phyloP scores from a whole-genome alignment of 2,113 vertebrate species.

The Apistogramma diplotaenia region DNA sequence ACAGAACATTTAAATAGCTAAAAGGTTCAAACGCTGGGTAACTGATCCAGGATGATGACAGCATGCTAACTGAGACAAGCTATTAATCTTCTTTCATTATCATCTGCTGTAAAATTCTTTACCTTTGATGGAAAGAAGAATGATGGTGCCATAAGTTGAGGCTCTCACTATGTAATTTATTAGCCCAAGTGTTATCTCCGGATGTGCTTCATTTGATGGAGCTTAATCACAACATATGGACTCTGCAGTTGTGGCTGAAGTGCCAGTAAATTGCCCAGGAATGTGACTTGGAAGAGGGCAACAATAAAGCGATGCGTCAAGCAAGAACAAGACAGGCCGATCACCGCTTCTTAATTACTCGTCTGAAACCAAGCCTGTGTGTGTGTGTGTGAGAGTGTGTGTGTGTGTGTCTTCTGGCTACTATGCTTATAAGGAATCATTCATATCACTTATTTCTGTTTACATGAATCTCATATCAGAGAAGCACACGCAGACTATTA shows the following conservation, averaged over 20 bases:
- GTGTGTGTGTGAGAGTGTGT: not conserved
- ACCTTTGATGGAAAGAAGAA: not conserved
- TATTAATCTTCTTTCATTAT: not conserved
- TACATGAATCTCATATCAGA: not conserved
- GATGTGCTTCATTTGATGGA: conserved; percentile 3
- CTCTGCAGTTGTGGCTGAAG: not conserved
- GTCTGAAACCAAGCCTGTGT: not conserved
- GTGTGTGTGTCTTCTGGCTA: not conserved
- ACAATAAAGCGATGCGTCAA: conserved; percentile 46
- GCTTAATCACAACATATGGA: not conserved
- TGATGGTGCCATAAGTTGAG: not conserved
- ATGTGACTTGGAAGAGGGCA: conserved; percentile 33
- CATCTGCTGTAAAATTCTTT: not conserved
- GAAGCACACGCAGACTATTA: not conserved
- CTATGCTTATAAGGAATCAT: conserved; percentile 16
- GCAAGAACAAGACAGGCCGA: conserved; percentile 38
- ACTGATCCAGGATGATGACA: no score
- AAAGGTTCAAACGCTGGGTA: no score
- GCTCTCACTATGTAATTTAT: not conserved
- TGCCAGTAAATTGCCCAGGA: conserved; percentile 22
- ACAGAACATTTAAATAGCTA: not conserved
- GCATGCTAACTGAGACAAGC: not conserved
- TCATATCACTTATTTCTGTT: conserved; percentile 9
- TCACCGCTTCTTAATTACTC: conserved; percentile 48
- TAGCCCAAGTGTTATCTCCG: not conserved